Evolutionary conservation across 1,140 invertebrate genomes (phyloP), one percentile per base, ranked within the genome.

Genomic region (Ruditapes philippinarum): DNA sequence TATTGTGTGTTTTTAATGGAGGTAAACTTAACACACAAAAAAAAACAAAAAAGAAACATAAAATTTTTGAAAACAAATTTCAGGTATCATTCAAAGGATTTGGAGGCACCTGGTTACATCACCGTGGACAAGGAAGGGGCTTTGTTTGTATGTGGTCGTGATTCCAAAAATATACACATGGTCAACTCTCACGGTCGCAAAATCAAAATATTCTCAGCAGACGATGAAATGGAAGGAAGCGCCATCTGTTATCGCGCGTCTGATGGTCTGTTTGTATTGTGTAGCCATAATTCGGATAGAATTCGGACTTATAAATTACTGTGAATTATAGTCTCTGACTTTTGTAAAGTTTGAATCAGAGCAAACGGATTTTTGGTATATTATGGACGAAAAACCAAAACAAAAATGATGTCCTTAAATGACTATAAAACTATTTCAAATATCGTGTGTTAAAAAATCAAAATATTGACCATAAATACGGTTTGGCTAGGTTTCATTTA

Each of bases 221-320:
- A 42, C 1, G 74, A 78, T 0, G 74, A 45, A 2, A 1, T 28
- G 19, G 74, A 78, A 19, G 40, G 14, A 9, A 49, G 38, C 14
- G 28, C 74, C 22, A 78, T 78, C 74, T 49, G 74, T 19, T 78
- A 31, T 31, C 12, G 74, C 25, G 42, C 74, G 7, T 40, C 74
- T 45, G 74, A 78, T 25, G 74, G 74, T 25, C 45, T 78, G 28
- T 78, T 78, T 51, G 45, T 78, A 3, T 7, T 78, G n/a, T 78
- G 38, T n/a, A 51, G 38, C 19, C 1, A 42, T 25, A 78, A 78
- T 19, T 78, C 74, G 4, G 45, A 51, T 25, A 42, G 38, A 25
- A 2, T 78, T 19, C 9, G 25, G 31, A 33, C 74, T 9, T 78
- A 78, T 40, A 78, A 78, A 19, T 28, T 78, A 22, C 17, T 73